Base-by-base conservation (phyloP, 2,113 vertebrate species). In the Sander lucioperca region DNA sequence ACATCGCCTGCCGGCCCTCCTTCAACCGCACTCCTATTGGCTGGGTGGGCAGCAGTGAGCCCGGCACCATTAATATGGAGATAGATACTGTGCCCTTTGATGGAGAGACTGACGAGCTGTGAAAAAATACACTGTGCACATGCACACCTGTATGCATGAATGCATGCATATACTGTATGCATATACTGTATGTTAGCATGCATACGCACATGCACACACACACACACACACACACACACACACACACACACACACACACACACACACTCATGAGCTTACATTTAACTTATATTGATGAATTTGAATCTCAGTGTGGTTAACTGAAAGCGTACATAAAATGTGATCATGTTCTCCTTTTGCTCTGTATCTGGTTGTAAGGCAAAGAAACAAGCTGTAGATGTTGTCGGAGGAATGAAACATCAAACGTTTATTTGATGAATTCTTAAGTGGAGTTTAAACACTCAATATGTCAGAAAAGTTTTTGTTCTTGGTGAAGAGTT, bases 1-100 rank as follows among this genome's bases (percentile, higher is more conserved):
- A 96, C 73, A 93, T 97, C 69, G 92, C 91, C 91, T 95, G 96
- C 70, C 96, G 98, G 87, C 98, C 98, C 86, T 99, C 97, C 83
- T 99, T 99, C 93, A 99, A 99, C 94, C 97, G 98, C 92, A 99
- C 98, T 85, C 98, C 98, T 33, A 97, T 99, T 77, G 98, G 98
- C 77, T 99, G 98, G 98, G 92, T 97, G 95, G 95, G 96, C 76
- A 97, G 96, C 56, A 95, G 94, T 67, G 98, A 99, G 68, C 93
- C 94, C 66, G 92, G 93, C n/a, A 96, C 96, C 91, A 96, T 97
- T 91, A 96, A 91, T 1, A 94, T 97, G 93, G 95, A 97, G 74
- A 78, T 96, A 56, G 95, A 96, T 56, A 91, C 90, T 36, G 94
- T 97, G 88, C 96, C 97, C 54, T 90, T 96, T 9, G 96, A 97